Base-by-base conservation (phyloP, 2,888 invertebrate species). In the Cynaeus angustus region DNA sequence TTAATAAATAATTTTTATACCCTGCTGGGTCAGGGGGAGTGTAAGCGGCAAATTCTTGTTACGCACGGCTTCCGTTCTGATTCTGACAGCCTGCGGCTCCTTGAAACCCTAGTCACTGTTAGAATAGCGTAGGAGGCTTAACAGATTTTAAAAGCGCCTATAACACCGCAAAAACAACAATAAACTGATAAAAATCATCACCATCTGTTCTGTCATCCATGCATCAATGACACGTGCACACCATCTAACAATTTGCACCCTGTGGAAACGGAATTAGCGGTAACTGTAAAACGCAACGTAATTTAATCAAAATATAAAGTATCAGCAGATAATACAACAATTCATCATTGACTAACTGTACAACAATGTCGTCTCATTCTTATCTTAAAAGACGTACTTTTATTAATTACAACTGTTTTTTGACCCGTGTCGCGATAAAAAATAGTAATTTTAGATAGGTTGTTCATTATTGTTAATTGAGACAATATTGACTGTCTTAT, bases 271-370 rank as follows among this genome's bases (percentile, higher is more conserved):
- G 13, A 64, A 64, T 53, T 64, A 52, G 14, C 45, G 37, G 14
- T 64, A 64, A 64, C 64, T 64, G 64, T 64, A 62, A 62, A 62
- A 28, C 50, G 5, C 46, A 16, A 33, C 61, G 38, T 52, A 64
- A 64, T 64, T 64, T 53, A 64, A 64, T 64, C 64, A 64, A 64
- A 64, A 64, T 61, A n/a, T n/a, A 61, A 61, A 61, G 48, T 64
- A 43, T 21, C 1, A 64, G 41, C 33, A 48, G 8, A 37, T 38
- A 61, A 58, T 58, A 58, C 61, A 21, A 52, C 64, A 52, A 64
- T 64, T 53, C 64, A 64, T 64, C 64, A 64, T 45, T 10, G 13
- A 8, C 16, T 64, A 64, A 64, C 64, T 53, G 64, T 64, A 64
- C 13, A 53, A 10, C 12, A 10, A 8, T 28, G 37, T 43, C 30